Evolutionary conservation across 2,797 vertebrate genomes (phyloP).

Genomic region (Cyprinella venusta): DNA sequence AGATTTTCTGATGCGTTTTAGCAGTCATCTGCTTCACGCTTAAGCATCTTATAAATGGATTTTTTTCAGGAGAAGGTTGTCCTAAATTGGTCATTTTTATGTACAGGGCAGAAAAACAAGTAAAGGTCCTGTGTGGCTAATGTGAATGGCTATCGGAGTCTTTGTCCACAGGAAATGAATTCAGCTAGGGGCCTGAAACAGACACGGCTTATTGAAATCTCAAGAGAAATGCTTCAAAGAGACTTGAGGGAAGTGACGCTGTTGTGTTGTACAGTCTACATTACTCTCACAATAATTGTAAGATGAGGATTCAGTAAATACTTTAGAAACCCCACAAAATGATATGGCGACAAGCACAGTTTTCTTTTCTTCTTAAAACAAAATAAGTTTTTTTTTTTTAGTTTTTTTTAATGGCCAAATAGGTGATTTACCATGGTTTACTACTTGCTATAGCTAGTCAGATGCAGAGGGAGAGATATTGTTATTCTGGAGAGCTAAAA

Average conservation of each 20-base stretch:
- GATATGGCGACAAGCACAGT: not conserved
- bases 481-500: no score
- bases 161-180: conserved; percentile 57
- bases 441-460: not conserved
- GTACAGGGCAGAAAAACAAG: not conserved
- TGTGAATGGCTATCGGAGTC: not conserved
- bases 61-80: not conserved
- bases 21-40: not conserved
- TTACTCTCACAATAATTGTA: not conserved
- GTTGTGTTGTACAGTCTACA: not conserved
- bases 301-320: not conserved
- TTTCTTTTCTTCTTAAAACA: not conserved
- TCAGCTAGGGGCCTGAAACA: conserved; percentile 35
- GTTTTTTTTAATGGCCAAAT: no score
- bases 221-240: conserved; percentile 19
- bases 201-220: conserved; percentile 16
- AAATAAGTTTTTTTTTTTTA: no score
- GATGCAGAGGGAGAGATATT: not conserved
- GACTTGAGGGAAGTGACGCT: not conserved
- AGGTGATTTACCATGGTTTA: not conserved
- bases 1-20: conserved; percentile 2
- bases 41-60: not conserved
- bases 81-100: conserved; percentile 24
- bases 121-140: not conserved
- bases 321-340: not conserved